Conservation (phyloP, 2,888 invertebrate genomes). For the Labia minor region DNA sequence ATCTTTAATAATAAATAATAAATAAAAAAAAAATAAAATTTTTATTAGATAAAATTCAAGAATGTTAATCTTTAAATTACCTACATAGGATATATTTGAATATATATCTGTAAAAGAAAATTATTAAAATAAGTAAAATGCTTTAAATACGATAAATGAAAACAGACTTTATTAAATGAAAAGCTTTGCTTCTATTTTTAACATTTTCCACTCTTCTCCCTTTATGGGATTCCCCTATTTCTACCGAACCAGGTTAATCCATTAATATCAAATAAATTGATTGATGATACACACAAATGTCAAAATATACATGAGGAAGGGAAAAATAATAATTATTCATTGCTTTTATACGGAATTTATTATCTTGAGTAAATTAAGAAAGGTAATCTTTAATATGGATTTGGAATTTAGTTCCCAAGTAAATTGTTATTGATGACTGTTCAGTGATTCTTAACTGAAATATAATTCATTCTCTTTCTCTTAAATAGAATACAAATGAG, state of each 20-base stretch:
- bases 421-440: slow-evolving; percentile 6
- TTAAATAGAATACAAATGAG: no score
- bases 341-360: background rate
- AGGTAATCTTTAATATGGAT: background rate
- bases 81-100: no score
- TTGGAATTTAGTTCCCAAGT: background rate
- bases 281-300: background rate
- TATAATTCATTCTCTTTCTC: background rate
- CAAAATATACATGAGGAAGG: background rate
- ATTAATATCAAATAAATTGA: slow-evolving; percentile 7
- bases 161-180: no score
- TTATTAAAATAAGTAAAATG: no score
- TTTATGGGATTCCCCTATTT: background rate
- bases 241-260: background rate
- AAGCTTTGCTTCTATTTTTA: background rate
- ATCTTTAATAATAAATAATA: no score
- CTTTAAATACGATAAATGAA: no score
- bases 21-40: no score
- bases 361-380: background rate
- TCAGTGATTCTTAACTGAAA: no score
- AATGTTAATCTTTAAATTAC: no score
- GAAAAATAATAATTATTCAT: slow-evolving; percentile 1
- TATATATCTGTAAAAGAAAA: no score
- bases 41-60: no score
- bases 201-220: background rate